phyloP scores from a whole-genome alignment of 2,113 vertebrate species.

The Anguilla rostrata region DNA sequence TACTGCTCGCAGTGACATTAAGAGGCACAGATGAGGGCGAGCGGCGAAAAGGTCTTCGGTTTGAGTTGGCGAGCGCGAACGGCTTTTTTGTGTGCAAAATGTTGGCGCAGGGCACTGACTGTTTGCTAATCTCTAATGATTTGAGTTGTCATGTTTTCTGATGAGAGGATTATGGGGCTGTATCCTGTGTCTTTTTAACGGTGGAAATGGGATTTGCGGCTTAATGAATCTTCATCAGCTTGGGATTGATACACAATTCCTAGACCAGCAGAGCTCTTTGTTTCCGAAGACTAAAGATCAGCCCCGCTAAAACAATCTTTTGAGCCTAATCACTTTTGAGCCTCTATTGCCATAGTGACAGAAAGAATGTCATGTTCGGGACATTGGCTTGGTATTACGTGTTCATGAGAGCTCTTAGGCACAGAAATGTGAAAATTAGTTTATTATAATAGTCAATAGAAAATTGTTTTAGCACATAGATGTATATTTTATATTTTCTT shows the following conservation, averaged over 20 bases:
- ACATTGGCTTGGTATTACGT: background rate
- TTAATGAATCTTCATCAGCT: conserved; percentile 11
- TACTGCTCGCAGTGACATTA: background rate
- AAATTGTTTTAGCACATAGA: background rate
- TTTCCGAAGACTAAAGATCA: background rate
- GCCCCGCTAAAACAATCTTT: conserved; percentile 1
- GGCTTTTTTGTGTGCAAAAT: background rate
- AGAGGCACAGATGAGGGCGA: background rate
- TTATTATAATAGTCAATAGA: background rate
- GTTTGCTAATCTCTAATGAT: conserved; percentile 3
- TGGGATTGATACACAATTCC: background rate
- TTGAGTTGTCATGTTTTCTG: background rate
- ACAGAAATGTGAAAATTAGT: background rate
- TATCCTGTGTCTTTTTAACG: background rate
- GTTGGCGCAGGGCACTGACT: background rate
- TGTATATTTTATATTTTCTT: background rate
- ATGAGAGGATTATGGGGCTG: background rate
- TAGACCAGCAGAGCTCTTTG: background rate
- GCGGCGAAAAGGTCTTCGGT: background rate
- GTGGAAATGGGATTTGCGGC: background rate
- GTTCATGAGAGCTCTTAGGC: background rate
- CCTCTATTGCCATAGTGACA: conserved; percentile 25
- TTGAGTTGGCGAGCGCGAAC: background rate
- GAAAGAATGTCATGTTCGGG: background rate
- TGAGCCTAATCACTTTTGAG: conserved; percentile 13